Base-by-base conservation (phyloP, 2,888 invertebrate species). In the Cepaea hortensis region DNA sequence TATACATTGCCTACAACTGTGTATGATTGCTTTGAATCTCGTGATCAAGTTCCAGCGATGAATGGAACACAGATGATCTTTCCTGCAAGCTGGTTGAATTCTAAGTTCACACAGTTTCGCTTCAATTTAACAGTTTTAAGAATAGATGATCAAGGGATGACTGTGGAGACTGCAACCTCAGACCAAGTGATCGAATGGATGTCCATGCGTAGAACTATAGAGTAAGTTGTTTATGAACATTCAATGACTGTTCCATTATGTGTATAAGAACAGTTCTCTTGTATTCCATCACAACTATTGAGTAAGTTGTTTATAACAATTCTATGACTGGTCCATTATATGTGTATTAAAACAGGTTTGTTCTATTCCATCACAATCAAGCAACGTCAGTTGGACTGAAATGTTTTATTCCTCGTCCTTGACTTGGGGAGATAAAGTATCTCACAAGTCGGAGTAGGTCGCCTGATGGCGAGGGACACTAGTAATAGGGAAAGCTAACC, bases 91-190 rank as follows among this genome's bases (percentile, higher is more conserved):
- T 86, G 85, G 87, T 76, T 91, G 79, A 77, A 81, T 76, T 68
- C 84, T 62, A 81, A 86, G 72, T 77, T 86, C 84, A 81, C 79
- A 61, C 81, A 91, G 85, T 91, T 93, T 88, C 84, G 91, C 80
- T 89, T 93, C 85, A 90, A 88, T 15, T 87, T 93, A 84, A 92
- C 90, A 4, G 90, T 93, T 50, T 90, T 86, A 4, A 84, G 89
- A 20, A 82, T 88, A 0, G 89, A 89, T 48, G 86, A 88, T 11
- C n/a, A 79, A 11, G 11, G 7, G 23, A 79, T 4, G 6, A 55
- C 62, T 15, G 65, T 50, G n/a, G 84, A 81, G 23, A 11, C 75
- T 62, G 61, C 18, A 2, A 48, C 72, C n/a, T 86, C 90, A 9
- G 89, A 88, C 46, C 93, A 93, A 85, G 90, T 92, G 23, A 89